Percentiles rank a stretch among this genome's conserved stretches.
Evolutionary conservation across 2,113 vertebrate species (phyloP).

Genomic region (Cardinalis cardinalis): DNA sequence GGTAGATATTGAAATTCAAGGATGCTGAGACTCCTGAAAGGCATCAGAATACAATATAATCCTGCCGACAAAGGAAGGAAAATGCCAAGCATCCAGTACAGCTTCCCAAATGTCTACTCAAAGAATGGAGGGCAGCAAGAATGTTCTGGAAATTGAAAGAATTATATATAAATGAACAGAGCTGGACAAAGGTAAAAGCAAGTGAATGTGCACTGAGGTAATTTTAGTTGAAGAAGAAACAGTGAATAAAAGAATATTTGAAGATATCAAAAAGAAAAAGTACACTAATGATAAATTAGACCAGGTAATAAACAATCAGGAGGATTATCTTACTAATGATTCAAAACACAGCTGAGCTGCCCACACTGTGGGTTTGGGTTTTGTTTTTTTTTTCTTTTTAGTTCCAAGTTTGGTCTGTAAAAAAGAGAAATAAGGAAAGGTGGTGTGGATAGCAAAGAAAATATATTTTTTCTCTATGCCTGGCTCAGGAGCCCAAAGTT

Average conservation of each 20-base stretch:
- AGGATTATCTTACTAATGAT: not conserved
- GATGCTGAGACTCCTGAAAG: not conserved
- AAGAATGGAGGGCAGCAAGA: not conserved
- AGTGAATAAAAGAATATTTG: not conserved
- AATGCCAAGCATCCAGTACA: not conserved
- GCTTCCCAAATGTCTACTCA: not conserved
- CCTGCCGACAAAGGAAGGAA: slow-evolving; percentile 15
- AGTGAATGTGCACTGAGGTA: not conserved
- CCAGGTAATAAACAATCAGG: not conserved
- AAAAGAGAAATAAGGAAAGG: not conserved
- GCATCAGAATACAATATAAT: not conserved
- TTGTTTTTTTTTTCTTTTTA: not conserved
- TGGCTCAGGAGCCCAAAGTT: not conserved
- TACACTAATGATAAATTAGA: not conserved
- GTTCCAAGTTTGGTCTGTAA: not conserved
- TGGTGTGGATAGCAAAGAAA: not conserved
- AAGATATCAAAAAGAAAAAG: not conserved
- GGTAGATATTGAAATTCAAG: not conserved
- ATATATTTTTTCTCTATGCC: not conserved
- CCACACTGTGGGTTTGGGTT: not conserved
- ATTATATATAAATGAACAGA: not conserved
- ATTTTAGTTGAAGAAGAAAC: not conserved
- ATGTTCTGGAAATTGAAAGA: not conserved
- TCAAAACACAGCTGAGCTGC: not conserved
- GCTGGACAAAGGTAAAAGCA: not conserved